Base-by-base conservation (phyloP, 2,888 invertebrate species). In the Aradus depressus region DNA sequence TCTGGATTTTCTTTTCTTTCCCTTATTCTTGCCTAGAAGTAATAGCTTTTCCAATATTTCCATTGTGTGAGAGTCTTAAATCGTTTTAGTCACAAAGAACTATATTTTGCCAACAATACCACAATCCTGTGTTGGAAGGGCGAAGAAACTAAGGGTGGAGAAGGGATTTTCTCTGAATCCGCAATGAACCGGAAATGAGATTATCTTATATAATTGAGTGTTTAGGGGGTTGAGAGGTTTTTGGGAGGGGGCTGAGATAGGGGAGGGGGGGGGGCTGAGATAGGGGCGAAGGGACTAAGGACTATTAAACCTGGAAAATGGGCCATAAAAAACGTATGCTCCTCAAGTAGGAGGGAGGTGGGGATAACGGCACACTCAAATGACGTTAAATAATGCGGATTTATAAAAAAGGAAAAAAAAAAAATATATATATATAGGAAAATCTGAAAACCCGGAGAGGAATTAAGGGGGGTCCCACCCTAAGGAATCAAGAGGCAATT, bases 311-410 rank as follows among this genome's bases (percentile, higher is more conserved):
- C 31, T 28, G 45, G 51, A 47, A 47, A 57, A 57, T 57, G 55
- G 57, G 41, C 57, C 47, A 57, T 57, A 57, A 57, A 57, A 57
- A 55, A 55, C 55, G 55, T 55, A 55, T 55, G 55, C 55, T 55
- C 52, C 55, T 54, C 48, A 48, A 43, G 48, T 44, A 51, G 41
- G 49, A 51, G 52, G 54, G 51, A 51, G 51, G 54, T 54, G 54
- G 54, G 48, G 51, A 48, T 54, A 54, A 54, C 51, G 54, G 54
- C 51, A 31, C 49, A 35, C 49, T 47, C 54, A 47, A 45, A 47
- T 37, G 47, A 38, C 47, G 47, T 47, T 47, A 47, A 47, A 47
- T 47, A 47, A 47, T 47, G 47, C 47, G 37, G 47, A 47, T 47
- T 47, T 47, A 47, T 47, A 47, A 47, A 47, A 47, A 47, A 47